phyloP scores from a whole-genome alignment of 2,113 vertebrate genomes.

The Chitala chitala region DNA sequence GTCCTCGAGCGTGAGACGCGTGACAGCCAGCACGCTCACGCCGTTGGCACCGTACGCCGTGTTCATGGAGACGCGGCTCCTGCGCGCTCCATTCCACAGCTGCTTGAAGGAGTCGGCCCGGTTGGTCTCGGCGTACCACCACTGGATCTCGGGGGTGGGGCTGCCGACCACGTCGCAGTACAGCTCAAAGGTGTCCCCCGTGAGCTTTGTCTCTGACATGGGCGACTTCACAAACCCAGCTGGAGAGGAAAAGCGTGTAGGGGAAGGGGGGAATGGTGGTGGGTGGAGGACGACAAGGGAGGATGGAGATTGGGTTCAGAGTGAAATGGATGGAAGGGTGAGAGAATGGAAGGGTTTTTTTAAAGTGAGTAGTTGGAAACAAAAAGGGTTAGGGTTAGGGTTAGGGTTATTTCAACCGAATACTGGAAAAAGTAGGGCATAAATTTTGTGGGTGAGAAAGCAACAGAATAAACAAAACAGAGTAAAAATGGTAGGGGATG shows the following conservation, averaged over 20 bases:
- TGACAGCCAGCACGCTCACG: slow-evolving; percentile 93
- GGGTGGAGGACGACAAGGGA: too few species aligned
- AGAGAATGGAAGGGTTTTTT: slow-evolving; percentile 37
- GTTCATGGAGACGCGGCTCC: slow-evolving; percentile 92
- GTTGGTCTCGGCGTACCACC: slow-evolving; percentile 99
- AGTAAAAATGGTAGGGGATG: slow-evolving; percentile 20
- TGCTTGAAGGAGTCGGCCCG: slow-evolving; percentile 97
- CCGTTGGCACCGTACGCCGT: slow-evolving; percentile 89
- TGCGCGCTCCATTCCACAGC: slow-evolving; percentile 94
- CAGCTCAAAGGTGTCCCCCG: slow-evolving; percentile 99
- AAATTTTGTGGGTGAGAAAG: slow-evolving; percentile 42
- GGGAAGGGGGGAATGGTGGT: slow-evolving; percentile 31
- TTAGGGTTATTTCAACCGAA: slow-evolving; percentile 51
- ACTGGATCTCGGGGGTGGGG: slow-evolving; percentile 98
- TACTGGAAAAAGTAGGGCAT: slow-evolving; percentile 42
- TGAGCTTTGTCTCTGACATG: slow-evolving; percentile 98
- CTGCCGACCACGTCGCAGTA: slow-evolving; percentile 98
- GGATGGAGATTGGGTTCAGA: slow-evolving; percentile 38
- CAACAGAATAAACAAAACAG: slow-evolving; percentile 22
- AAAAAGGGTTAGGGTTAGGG: slow-evolving; percentile 32
- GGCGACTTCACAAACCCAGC: slow-evolving; percentile 99
- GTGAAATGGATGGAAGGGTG: slow-evolving; percentile 46
- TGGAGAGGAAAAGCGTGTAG: slow-evolving; percentile 69
- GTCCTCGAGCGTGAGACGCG: slow-evolving; percentile 81
- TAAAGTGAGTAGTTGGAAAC: slow-evolving; percentile 42